Evolutionary conservation across 2,888 invertebrate species (phyloP).

Genomic region (Polydesmus complanatus): DNA sequence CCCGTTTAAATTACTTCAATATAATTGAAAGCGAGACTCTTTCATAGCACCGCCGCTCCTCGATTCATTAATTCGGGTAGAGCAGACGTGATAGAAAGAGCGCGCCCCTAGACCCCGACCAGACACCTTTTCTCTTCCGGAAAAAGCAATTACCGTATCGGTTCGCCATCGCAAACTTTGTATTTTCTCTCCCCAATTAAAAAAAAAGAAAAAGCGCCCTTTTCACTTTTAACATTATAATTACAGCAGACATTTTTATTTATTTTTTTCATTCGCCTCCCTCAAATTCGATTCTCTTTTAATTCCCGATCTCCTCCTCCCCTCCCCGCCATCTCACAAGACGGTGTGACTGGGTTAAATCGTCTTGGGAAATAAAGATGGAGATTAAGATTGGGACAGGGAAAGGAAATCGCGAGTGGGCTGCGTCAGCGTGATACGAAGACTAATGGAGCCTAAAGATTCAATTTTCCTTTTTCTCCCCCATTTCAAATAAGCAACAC

Average conservation of each 20-base stretch:
- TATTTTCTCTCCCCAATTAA: no score
- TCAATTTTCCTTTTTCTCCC: not conserved
- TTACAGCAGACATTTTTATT: not conserved
- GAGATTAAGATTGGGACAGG: conserved; percentile 11
- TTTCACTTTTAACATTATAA: no score
- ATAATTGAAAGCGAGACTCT: no score
- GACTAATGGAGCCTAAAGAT: conserved; percentile 13
- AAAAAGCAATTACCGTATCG: no score
- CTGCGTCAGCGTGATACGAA: conserved; percentile 14
- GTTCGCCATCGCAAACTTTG: no score
- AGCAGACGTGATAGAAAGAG: no score
- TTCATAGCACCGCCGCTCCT: no score
- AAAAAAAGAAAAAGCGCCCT: no score
- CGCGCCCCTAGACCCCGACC: no score
- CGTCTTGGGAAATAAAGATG: conserved; percentile 12
- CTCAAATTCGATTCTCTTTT: not conserved
- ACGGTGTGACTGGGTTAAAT: not conserved
- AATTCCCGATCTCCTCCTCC: not conserved
- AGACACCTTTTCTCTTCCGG: no score
- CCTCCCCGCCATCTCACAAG: not conserved
- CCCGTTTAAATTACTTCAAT: no score
- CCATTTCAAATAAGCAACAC: not conserved
- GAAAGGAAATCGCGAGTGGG: not conserved
- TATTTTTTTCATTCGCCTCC: not conserved
- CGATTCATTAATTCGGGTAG: no score